Conservation (phyloP, 2,888 invertebrate genomes). For the Pimpla rufipes region DNA sequence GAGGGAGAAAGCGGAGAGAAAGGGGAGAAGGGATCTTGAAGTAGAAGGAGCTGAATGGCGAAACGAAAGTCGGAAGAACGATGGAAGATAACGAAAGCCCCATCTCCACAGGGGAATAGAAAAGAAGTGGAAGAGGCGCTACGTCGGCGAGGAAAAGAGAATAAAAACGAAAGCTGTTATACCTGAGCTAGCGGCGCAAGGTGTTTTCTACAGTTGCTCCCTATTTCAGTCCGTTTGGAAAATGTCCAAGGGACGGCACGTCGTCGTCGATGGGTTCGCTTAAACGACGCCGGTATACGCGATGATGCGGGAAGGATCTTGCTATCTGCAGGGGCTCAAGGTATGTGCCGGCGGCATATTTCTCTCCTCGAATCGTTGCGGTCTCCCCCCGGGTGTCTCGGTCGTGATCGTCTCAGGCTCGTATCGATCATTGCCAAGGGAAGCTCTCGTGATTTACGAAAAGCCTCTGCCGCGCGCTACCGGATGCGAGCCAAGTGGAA, state of each 20-base stretch:
- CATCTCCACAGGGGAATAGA: slow-evolving; percentile 45
- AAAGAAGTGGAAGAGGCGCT: slow-evolving; percentile 62
- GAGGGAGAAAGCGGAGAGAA: slow-evolving; percentile 19
- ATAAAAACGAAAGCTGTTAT: slow-evolving; percentile 40
- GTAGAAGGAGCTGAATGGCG: slow-evolving; percentile 2
- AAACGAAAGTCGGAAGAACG: slow-evolving; percentile 44
- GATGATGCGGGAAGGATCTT: slow-evolving; percentile 19
- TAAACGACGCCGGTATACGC: slow-evolving; percentile 21
- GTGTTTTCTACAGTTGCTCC: slow-evolving; percentile 72
- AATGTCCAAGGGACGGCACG: slow-evolving; percentile 77
- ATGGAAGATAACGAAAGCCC: slow-evolving; percentile 57
- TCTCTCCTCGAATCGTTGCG: slow-evolving; percentile 27
- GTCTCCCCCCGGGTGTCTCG: neutral
- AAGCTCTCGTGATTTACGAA: slow-evolving; percentile 35
- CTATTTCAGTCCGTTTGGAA: slow-evolving; percentile 81
- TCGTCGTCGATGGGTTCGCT: slow-evolving; percentile 77
- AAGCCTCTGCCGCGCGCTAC: slow-evolving; percentile 6
- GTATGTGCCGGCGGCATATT: slow-evolving; percentile 30
- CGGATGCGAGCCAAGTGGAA: slow-evolving; percentile 40
- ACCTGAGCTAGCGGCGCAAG: slow-evolving; percentile 67
- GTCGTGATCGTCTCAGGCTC: slow-evolving; percentile 18
- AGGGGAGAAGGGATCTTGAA: neutral
- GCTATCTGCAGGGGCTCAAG: slow-evolving; percentile 6
- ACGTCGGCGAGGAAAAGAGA: slow-evolving; percentile 39
- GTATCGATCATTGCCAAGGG: slow-evolving; percentile 52